Percentiles rank a stretch among this genome's conserved stretches.
Evolutionary conservation across 2,113 vertebrate species (phyloP).

Genomic region (Sisor rabdophorus): DNA sequence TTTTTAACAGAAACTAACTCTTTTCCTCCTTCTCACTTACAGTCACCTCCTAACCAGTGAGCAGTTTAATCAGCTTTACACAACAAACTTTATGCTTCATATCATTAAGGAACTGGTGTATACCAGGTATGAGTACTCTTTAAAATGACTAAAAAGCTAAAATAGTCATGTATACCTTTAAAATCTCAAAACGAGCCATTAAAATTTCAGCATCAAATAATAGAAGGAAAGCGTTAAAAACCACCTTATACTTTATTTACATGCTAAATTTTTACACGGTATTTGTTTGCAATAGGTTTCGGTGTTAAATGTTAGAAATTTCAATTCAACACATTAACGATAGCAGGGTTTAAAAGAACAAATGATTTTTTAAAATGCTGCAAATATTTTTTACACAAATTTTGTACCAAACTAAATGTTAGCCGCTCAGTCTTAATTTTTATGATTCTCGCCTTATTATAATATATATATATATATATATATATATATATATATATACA

Average conservation of each 20-base stretch:
- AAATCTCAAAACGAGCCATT: not conserved
- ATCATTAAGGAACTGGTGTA: constrained; percentile 58
- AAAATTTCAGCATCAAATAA: constrained; percentile 60
- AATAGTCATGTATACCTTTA: constrained; percentile 60
- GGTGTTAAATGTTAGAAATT: constrained; percentile 9
- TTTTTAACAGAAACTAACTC: constrained; percentile 55
- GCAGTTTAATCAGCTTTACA: constrained; percentile 65
- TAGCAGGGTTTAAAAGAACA: too few species aligned
- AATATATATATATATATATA: too few species aligned
- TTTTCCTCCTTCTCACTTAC: constrained; percentile 57
- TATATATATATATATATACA: too few species aligned
- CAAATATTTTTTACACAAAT: too few species aligned
- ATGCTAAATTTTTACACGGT: constrained; percentile 23
- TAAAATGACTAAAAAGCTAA: constrained; percentile 47
- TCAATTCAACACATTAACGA: not conserved
- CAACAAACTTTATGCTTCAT: constrained; percentile 60
- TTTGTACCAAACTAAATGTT: too few species aligned
- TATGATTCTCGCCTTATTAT: too few species aligned
- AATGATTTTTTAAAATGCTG: too few species aligned
- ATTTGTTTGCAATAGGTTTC: constrained; percentile 52
- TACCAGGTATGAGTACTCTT: constrained; percentile 51
- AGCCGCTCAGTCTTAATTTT: too few species aligned
- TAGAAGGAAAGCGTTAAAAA: constrained; percentile 57
- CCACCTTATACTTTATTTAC: constrained; percentile 56
- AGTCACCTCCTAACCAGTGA: constrained; percentile 60